Conservation (phyloP, 2,888 invertebrate species). For the Aromia moschata region DNA sequence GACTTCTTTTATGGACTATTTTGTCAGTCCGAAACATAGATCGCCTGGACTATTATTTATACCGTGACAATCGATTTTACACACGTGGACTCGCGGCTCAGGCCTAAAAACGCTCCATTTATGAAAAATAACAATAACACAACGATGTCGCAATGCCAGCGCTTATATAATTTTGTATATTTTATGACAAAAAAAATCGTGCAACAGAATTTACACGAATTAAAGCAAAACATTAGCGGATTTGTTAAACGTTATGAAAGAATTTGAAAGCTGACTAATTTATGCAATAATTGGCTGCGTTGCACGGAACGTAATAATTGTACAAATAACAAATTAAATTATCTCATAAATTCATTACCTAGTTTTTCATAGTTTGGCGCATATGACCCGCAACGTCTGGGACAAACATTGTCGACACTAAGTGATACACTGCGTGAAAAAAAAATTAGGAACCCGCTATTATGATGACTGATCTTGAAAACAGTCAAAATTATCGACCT, state of each 20-base stretch:
- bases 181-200: background rate
- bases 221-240: constrained; percentile 37
- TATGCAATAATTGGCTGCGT: constrained; percentile 39
- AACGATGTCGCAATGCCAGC: no score
- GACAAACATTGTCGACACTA: no score
- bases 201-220: constrained; percentile 24
- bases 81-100: background rate
- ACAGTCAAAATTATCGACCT: no score
- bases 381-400: background rate
- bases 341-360: constrained; percentile 14
- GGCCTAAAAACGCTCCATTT: background rate
- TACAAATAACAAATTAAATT: constrained; percentile 17
- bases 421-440: no score
- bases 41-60: background rate
- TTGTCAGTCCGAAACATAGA: no score
- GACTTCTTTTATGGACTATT: no score
- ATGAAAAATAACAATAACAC: background rate
- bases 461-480: no score
- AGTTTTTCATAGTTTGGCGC: constrained; percentile 11
- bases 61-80: background rate
- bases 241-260: constrained; percentile 45
- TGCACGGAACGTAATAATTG: constrained; percentile 22
- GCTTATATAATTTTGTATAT: background rate
- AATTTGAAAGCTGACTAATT: constrained; percentile 47
- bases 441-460: no score